phyloP scores from a whole-genome alignment of 2,888 invertebrate genomes.

The Ctena decussata region DNA sequence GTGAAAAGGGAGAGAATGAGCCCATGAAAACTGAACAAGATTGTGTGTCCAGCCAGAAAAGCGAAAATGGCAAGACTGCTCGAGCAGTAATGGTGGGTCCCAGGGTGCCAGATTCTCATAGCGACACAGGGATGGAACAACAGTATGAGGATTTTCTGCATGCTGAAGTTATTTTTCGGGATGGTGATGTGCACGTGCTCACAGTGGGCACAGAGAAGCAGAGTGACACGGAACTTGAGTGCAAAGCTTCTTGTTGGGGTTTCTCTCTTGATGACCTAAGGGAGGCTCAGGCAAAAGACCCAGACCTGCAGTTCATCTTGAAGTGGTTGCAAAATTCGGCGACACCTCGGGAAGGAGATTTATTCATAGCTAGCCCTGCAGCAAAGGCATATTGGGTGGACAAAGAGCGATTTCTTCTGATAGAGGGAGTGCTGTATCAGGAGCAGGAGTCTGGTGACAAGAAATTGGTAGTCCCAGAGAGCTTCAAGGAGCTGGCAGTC shows the following conservation, averaged over 20 bases:
- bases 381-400: slow-evolving; percentile 10
- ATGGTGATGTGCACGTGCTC: background rate
- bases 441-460: background rate
- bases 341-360: background rate
- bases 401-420: background rate
- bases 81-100: background rate
- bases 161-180: background rate
- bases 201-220: background rate
- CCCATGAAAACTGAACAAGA: background rate
- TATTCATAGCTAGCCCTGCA: slow-evolving; percentile 16
- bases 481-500: background rate
- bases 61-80: background rate
- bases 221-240: background rate
- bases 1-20: too few species aligned
- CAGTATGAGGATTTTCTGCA: background rate
- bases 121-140: background rate
- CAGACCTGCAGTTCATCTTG: background rate
- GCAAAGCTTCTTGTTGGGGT: background rate
- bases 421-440: background rate
- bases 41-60: background rate
- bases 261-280: background rate
- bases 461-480: slow-evolving; percentile 4
- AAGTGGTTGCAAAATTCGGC: background rate
- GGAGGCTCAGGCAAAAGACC: background rate
- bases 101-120: background rate